Percentiles rank a stretch among this genome's conserved stretches.
Evolutionary conservation across 2,888 invertebrate species (phyloP).

Genomic region (Plebejus anna): DNA sequence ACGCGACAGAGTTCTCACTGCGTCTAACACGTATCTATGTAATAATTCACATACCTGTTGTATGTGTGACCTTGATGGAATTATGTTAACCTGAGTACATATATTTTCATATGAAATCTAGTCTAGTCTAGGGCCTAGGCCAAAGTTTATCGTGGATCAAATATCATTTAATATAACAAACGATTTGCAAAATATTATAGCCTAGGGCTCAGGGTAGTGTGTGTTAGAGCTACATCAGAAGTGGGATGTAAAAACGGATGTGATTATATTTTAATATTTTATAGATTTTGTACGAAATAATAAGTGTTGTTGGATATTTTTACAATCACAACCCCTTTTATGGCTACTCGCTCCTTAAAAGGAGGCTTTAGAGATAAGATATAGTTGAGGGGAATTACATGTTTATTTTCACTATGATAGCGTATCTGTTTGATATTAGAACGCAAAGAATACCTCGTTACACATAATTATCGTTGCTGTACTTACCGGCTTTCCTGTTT

Average conservation of each 20-base stretch:
- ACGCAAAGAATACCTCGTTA: background rate
- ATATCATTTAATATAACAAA: background rate
- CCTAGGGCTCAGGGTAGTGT: too few relatives aligned
- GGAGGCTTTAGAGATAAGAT: constrained; percentile 8
- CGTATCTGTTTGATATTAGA: constrained; percentile 18
- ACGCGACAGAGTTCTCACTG: background rate
- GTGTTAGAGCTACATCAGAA: background rate
- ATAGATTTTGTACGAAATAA: background rate
- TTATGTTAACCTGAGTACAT: background rate
- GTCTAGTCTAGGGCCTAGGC: background rate
- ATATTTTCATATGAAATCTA: background rate
- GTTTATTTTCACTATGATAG: constrained; percentile 17
- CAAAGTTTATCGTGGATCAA: background rate
- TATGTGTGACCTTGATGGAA: background rate
- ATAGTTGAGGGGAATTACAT: background rate
- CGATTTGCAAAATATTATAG: background rate
- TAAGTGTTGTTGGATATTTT: background rate
- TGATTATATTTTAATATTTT: background rate
- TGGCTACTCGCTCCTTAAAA: background rate
- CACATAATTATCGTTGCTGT: background rate
- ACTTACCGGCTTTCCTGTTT: constrained; percentile 10
- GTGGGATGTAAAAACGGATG: background rate
- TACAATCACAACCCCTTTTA: background rate
- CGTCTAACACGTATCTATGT: background rate
- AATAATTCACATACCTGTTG: constrained; percentile 10